Evolutionary conservation across 1,140 invertebrate genomes (phyloP).

Genomic region (Chionoecetes opilio): DNA sequence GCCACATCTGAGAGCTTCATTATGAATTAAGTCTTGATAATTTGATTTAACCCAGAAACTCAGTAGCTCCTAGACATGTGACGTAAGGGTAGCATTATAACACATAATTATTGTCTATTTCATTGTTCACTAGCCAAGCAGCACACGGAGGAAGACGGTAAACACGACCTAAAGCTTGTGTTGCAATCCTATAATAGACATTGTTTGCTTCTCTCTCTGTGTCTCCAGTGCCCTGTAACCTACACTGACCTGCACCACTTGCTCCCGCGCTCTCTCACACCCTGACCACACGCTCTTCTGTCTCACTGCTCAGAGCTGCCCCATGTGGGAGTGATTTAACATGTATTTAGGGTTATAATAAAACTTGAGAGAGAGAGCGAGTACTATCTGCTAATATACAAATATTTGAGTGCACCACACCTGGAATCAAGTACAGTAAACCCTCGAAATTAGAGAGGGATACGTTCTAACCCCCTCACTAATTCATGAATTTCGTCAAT

Average conservation of each 20-base stretch:
- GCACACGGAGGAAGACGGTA: slow-evolving; percentile 76
- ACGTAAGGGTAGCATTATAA: background rate
- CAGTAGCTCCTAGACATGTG: background rate
- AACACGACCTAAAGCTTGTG: slow-evolving; percentile 38
- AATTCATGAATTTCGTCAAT: no score
- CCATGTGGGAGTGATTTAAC: background rate
- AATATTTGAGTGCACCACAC: no score
- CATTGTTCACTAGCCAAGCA: slow-evolving; percentile 67
- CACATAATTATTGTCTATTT: slow-evolving; percentile 41
- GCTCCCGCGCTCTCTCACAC: background rate
- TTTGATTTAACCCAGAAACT: background rate
- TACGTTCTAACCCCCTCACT: no score
- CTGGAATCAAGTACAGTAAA: no score
- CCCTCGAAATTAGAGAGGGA: no score
- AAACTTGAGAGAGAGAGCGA: background rate
- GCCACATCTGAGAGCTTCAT: background rate
- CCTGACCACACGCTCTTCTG: background rate
- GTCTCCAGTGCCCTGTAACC: slow-evolving; percentile 17
- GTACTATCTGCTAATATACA: background rate
- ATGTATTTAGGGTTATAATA: no score
- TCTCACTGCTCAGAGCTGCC: background rate
- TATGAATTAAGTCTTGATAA: background rate
- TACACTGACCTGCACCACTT: background rate
- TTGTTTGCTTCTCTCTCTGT: slow-evolving; percentile 4
- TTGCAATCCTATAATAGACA: slow-evolving; percentile 21